Evolutionary conservation across 2,113 vertebrate genomes (phyloP).

Genomic region (Montifringilla adamsi): DNA sequence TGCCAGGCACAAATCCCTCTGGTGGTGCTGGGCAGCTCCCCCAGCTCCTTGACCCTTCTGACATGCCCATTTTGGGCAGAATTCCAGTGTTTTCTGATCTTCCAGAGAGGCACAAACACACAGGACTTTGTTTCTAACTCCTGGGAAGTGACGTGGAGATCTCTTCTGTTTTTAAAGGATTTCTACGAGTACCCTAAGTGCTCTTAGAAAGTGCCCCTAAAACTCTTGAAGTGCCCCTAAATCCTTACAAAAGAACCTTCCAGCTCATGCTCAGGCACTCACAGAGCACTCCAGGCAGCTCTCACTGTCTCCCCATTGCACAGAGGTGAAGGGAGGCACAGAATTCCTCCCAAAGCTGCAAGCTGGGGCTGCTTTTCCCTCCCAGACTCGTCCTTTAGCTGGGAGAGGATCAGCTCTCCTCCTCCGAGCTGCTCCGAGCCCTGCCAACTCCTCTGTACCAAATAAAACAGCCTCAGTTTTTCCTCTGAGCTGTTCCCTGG

Average conservation of each 20-base stretch:
- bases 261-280: background rate
- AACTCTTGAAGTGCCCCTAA: background rate
- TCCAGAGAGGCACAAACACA: background rate
- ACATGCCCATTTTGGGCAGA: background rate
- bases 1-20: background rate
- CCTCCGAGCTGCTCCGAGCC: background rate
- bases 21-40: background rate
- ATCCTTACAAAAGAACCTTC: fast-evolving
- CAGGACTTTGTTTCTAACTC: background rate
- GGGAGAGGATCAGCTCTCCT: background rate
- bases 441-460: background rate
- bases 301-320: background rate
- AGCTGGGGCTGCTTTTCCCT: too few relatives aligned
- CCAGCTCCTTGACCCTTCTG: background rate
- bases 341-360: background rate
- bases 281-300: fast-evolving
- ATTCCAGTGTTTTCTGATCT: background rate
- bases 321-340: background rate
- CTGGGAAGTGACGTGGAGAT: background rate
- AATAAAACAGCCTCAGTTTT: constrained; percentile 23
- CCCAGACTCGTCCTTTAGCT: background rate
- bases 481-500: constrained; percentile 54
- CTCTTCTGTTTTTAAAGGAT: background rate
- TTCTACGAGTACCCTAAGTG: background rate
- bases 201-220: too few relatives aligned